Evolutionary conservation across 2,113 vertebrate genomes (phyloP).

Genomic region (Nothobranchius kuhntae): DNA sequence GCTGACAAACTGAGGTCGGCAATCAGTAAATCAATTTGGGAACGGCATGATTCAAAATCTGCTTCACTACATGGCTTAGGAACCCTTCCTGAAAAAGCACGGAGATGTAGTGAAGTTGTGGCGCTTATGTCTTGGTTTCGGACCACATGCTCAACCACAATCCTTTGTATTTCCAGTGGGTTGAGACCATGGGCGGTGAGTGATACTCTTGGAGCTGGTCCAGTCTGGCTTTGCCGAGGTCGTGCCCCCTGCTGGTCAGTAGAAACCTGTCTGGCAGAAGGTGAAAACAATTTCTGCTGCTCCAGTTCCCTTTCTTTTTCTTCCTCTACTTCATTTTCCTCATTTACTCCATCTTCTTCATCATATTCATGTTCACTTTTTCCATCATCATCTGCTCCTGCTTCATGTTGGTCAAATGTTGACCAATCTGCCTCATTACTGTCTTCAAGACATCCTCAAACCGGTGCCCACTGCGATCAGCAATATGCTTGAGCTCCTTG

Average conservation of each 20-base stretch:
- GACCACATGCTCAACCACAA: constrained; percentile 1
- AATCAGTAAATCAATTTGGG: background rate
- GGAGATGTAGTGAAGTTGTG: background rate
- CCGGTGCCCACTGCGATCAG: background rate
- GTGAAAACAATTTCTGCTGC: no score
- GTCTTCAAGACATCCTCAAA: background rate
- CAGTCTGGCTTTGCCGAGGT: background rate
- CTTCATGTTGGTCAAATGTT: background rate
- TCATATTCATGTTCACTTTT: background rate
- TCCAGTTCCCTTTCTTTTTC: no score
- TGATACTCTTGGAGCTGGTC: background rate
- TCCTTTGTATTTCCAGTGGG: background rate
- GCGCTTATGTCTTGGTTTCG: background rate
- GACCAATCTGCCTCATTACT: background rate
- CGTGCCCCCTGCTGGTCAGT: background rate
- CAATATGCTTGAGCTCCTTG: background rate
- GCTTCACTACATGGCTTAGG: background rate
- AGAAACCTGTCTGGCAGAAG: no score
- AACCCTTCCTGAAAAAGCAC: background rate
- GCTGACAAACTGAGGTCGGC: background rate
- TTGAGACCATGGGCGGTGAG: background rate
- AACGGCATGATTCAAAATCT: background rate
- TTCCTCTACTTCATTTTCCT: background rate
- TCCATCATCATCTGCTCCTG: background rate
- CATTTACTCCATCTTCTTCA: background rate